Base-by-base conservation (phyloP, 2,888 invertebrate genomes). In the Baronia brevicornis region DNA sequence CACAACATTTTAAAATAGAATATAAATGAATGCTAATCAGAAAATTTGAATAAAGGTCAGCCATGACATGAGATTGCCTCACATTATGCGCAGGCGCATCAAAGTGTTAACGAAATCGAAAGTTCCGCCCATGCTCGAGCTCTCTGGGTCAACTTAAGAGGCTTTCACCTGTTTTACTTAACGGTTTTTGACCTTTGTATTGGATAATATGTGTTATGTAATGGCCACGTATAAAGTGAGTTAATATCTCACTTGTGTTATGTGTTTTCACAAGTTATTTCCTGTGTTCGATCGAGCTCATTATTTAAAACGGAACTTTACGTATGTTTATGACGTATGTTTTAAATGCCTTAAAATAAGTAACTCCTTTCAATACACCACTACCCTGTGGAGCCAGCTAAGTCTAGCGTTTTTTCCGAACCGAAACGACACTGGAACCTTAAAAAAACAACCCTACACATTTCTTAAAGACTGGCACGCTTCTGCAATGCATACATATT, bases 101-200 rank as follows among this genome's bases (percentile, higher is more conserved):
- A 26, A 33, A 29, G 26, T 44, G 35, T 39, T 41, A 43, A 45
- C 43, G 51, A 60, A 77, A 78, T 62, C 57, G 74, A 80, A 74
- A 79, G 77, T 73, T 45, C 48, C 63, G 49, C 63, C 64, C 53
- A 64, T 65, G 43, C 30, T 31, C 29, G 42, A 40, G 37, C 29
- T 44, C 54, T 53, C 53, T 51, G 51, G 54, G 53, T 74, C 70
- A 70, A 72, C 66, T 51, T 49, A 57, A 47, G 55, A 38, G 48
- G 63, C 68, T 71, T 70, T 73, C 71, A 64, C 64, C 49, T 46
- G 60, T 60, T 59, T 75, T 73, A 72, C 73, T 75, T 70, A 68
- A 73, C 61, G 46, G 52, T 54, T 56, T 57, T 51, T 51, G 60
- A 62, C 64, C 63, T 68, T 66, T 54, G 36, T 40, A 50, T 64